phyloP scores from a whole-genome alignment of 2,888 invertebrate species.

The Agonopterix arenella region DNA sequence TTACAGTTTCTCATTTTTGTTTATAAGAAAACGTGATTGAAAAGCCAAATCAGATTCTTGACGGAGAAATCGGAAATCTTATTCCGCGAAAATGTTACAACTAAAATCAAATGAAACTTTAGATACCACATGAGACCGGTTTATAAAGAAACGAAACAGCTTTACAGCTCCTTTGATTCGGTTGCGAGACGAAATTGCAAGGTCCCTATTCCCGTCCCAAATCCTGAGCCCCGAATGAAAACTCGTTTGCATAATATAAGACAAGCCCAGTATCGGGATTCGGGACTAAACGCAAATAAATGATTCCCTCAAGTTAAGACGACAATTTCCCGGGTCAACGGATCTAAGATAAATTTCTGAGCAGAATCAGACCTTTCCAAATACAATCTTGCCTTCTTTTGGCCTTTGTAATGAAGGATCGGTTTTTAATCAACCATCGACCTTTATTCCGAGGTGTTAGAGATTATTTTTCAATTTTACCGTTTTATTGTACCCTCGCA shows the following conservation, averaged over 20 bases:
- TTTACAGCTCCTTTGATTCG: conserved; percentile 29
- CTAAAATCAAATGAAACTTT: not conserved
- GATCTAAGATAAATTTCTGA: conserved; percentile 53
- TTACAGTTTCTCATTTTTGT: too few species aligned
- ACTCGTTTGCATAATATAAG: conserved; percentile 63
- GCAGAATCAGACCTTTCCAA: conserved; percentile 44
- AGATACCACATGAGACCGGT: conserved; percentile 28
- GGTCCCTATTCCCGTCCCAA: conserved; percentile 24
- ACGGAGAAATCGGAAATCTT: too few species aligned
- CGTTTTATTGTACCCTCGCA: not conserved
- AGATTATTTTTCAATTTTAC: not conserved
- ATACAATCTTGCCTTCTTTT: conserved; percentile 42
- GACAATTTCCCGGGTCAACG: conserved; percentile 64
- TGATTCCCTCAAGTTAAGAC: conserved; percentile 58
- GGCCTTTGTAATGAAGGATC: conserved; percentile 8
- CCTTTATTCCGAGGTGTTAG: too few species aligned
- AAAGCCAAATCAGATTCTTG: too few species aligned
- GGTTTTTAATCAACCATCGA: not conserved
- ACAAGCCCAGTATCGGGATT: conserved; percentile 48
- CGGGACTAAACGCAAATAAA: conserved; percentile 62
- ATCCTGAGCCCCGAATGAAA: conserved; percentile 40
- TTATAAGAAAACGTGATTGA: too few species aligned
- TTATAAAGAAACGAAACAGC: conserved; percentile 18
- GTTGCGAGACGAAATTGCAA: conserved; percentile 32
- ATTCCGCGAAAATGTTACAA: too few species aligned